A percentile compares a stretch with the other conserved stretches of the same genome.
Conservation (phyloP, 2,797 vertebrate species). For the Falco cherrug region DNA sequence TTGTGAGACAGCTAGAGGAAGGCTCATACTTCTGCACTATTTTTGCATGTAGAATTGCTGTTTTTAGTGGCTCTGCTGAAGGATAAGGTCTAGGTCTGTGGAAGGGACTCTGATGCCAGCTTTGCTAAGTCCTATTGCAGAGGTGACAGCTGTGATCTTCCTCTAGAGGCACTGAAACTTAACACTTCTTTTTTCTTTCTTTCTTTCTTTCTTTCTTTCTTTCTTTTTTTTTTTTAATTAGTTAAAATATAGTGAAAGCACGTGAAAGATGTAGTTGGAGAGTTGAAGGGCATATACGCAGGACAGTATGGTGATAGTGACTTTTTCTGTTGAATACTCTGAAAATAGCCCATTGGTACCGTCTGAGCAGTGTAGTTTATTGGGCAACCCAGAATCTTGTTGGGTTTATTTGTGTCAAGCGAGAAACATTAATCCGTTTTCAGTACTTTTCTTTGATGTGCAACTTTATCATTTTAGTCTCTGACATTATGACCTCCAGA, state of each 20-base stretch:
- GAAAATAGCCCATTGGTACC: background rate
- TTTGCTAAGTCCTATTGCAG: background rate
- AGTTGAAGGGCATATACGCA: background rate
- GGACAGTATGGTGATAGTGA: background rate
- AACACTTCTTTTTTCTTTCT: too few species aligned
- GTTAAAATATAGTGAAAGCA: background rate
- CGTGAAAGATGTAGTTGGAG: background rate
- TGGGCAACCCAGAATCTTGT: background rate
- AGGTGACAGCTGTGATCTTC: background rate
- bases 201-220: too few species aligned
- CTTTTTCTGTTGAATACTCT: background rate
- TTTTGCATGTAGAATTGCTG: fast-evolving
- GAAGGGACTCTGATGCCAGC: background rate
- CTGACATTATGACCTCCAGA: background rate
- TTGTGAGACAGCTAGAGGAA: background rate
- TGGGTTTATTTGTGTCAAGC: background rate
- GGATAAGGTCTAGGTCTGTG: background rate
- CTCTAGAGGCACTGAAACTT: background rate
- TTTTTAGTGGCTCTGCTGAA: background rate
- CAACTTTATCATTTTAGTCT: background rate
- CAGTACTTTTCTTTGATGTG: background rate
- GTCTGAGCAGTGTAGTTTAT: background rate
- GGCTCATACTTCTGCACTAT: background rate
- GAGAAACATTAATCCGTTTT: fast-evolving
- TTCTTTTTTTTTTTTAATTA: background rate